Percentiles rank a stretch among this genome's conserved stretches.
phyloP scores from a whole-genome alignment of 2,888 invertebrate species.

The Amblyjoppa proteus region DNA sequence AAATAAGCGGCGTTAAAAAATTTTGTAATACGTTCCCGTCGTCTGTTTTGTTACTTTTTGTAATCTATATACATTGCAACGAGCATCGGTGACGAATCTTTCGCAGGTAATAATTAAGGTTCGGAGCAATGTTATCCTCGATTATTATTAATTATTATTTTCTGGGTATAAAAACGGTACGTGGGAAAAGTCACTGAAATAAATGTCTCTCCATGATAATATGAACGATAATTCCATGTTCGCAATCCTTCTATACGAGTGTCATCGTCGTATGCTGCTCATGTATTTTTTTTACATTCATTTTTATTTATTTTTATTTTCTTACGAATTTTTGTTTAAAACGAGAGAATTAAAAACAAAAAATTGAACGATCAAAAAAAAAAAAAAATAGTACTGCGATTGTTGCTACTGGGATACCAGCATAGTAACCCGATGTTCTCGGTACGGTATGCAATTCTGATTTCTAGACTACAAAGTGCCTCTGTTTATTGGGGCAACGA shows the following conservation, averaged over 20 bases:
- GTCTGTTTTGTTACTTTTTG: conserved; percentile 25
- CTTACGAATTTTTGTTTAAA: background rate
- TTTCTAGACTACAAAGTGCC: conserved; percentile 88
- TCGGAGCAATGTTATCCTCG: conserved; percentile 1
- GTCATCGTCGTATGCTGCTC: background rate
- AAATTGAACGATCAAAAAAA: conserved; percentile 49
- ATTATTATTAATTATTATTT: conserved; percentile 5
- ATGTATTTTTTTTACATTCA: background rate
- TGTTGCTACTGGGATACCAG: conserved; percentile 72
- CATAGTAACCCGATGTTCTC: conserved; percentile 82
- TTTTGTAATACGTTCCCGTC: background rate
- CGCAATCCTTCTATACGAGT: conserved; percentile 17
- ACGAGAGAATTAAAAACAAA: background rate
- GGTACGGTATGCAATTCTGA: conserved; percentile 84
- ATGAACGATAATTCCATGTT: conserved; percentile 26
- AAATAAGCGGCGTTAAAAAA: conserved; percentile 3
- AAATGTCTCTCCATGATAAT: conserved; percentile 24
- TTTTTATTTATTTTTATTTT: background rate
- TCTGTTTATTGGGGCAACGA: conserved; percentile 95
- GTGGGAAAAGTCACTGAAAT: conserved; percentile 26
- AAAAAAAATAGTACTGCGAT: conserved; percentile 66
- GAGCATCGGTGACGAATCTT: conserved; percentile 26
- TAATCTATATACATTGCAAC: conserved; percentile 17
- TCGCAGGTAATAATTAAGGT: conserved; percentile 13
- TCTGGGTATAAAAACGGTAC: background rate